Conservation (phyloP, 2,113 vertebrate genomes). For the Cephalopterus ornatus region DNA sequence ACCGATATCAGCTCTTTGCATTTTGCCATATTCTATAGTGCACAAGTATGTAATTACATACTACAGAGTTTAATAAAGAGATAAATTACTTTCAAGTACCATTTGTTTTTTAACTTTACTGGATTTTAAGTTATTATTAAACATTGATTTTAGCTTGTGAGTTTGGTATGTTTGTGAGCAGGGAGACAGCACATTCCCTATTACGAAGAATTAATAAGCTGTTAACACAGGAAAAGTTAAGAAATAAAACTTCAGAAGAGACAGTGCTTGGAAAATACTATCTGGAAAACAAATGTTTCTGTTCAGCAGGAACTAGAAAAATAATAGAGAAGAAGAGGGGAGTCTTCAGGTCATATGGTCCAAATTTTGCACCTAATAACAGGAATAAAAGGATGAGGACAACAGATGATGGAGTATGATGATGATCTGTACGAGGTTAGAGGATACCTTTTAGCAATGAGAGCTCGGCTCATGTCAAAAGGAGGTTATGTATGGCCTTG, state of each 20-base stretch:
- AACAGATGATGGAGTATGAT: background rate
- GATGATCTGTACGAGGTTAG: background rate
- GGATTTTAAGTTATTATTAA: conserved; percentile 22
- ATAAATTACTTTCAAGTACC: background rate
- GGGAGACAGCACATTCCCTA: background rate
- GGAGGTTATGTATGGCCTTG: background rate
- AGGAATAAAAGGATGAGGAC: background rate
- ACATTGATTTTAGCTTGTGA: background rate
- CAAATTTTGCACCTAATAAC: background rate
- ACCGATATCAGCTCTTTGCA: background rate
- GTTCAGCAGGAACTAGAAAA: background rate
- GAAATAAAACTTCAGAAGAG: background rate
- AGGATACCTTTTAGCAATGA: background rate
- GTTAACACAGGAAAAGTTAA: background rate
- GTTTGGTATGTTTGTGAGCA: background rate
- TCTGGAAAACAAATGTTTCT: background rate
- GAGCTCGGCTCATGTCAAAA: background rate
- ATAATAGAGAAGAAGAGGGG: background rate
- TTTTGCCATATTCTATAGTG: background rate
- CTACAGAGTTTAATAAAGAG: conserved; percentile 5
- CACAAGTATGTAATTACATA: background rate
- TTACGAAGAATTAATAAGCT: background rate
- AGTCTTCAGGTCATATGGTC: background rate
- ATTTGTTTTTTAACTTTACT: background rate
- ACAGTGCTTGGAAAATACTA: background rate